Percentiles rank a stretch among this genome's conserved stretches.
These are phyloP conservation scores for Endomychus coccineus DNA, from an alignment of 2,888 invertebrate genomes.

Conservation along the genomic window DNA sequence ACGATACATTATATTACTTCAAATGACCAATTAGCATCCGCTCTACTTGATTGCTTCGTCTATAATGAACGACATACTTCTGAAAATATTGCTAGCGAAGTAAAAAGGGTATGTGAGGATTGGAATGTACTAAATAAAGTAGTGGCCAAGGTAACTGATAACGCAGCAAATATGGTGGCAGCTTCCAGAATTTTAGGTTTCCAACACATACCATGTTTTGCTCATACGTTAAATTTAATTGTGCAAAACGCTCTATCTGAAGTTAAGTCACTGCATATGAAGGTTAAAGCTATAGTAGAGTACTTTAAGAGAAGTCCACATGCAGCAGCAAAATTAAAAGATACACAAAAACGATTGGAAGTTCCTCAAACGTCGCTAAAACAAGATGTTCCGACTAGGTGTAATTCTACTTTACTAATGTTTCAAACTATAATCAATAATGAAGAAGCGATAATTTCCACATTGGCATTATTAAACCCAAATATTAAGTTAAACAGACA, in stretches of 20 bases:
- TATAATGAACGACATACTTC: constrained; percentile 7
- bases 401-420: constrained; percentile 7
- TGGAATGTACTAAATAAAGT: constrained; percentile 8
- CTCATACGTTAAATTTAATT: constrained; percentile 2
- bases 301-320: constrained; percentile 8
- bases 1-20: constrained; percentile 2
- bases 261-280: constrained; percentile 1
- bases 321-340: constrained; percentile 2
- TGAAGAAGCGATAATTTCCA: not conserved
- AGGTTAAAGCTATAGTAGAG: constrained; percentile 4
- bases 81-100: constrained; percentile 6
- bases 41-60: constrained; percentile 1
- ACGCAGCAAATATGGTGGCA: constrained; percentile 7
- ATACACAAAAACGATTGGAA: constrained; percentile 2
- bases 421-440: not conserved
- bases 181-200: constrained; percentile 3
- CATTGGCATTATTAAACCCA: constrained; percentile 2
- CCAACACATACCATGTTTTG: constrained; percentile 8
- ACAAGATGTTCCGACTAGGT: constrained; percentile 3
- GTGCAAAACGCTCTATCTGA: not conserved
- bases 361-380: not conserved
- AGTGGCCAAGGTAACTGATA: constrained; percentile 7
- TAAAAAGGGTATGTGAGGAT: not conserved
- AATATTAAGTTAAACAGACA: constrained; percentile 1
- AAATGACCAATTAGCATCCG: constrained; percentile 1